Percentiles rank a stretch among this genome's conserved stretches.
Evolutionary conservation across 1,140 invertebrate species (phyloP).

Genomic region (Dendrolimus punctatus): DNA sequence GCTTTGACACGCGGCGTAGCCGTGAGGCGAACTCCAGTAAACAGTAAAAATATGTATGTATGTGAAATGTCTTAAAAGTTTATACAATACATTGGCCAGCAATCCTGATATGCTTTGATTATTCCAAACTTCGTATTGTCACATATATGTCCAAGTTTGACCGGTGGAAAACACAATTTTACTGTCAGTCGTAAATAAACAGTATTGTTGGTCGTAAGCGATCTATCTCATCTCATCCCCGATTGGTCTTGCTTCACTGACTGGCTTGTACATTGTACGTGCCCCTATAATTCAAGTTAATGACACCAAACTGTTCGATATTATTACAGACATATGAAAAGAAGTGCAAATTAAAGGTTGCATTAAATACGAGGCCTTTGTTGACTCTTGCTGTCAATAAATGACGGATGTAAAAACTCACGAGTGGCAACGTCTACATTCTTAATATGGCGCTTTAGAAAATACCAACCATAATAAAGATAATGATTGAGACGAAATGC

Average conservation of each 20-base stretch:
- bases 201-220: conserved; percentile 8
- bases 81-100: no score
- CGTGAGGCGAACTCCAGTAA: no score
- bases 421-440: conserved; percentile 6
- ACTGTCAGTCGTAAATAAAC: conserved; percentile 19
- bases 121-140: not conserved
- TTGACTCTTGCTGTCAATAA: conserved; percentile 17
- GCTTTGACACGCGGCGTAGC: no score
- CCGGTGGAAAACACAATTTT: conserved; percentile 14
- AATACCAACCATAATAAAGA: conserved; percentile 13
- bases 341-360: conserved; percentile 20
- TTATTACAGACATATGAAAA: not conserved
- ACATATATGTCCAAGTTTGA: conserved; percentile 1
- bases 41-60: no score
- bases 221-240: conserved; percentile 13
- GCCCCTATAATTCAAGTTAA: conserved; percentile 4
- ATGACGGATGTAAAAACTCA: conserved; percentile 11
- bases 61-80: no score
- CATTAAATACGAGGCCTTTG: conserved; percentile 15
- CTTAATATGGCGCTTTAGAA: conserved; percentile 18
- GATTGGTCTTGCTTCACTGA: conserved; percentile 11
- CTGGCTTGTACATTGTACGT: conserved; percentile 3
- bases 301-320: no score
- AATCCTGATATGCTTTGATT: no score
- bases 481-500: conserved; percentile 11